phyloP scores from a whole-genome alignment of 1,140 invertebrate species.

The Riptortus pedestris region DNA sequence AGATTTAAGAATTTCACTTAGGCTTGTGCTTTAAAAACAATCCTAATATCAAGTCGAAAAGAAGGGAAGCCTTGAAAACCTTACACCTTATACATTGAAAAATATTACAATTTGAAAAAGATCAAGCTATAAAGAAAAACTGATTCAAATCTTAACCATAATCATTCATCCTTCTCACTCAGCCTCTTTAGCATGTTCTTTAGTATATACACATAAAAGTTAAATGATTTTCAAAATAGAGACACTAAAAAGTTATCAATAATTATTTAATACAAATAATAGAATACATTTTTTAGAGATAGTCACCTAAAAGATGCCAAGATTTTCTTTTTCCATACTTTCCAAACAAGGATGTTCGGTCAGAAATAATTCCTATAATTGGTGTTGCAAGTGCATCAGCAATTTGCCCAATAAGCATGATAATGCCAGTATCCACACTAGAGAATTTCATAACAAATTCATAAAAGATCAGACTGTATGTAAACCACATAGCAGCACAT shows the following conservation, averaged over 20 bases:
- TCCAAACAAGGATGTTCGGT: slow-evolving; percentile 54
- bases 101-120: no score
- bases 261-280: not conserved
- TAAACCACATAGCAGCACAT: slow-evolving; percentile 95
- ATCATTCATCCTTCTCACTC: no score
- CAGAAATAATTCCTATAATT: slow-evolving; percentile 78
- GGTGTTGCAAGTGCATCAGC: slow-evolving; percentile 83
- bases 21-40: no score
- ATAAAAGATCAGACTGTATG: slow-evolving; percentile 87
- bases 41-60: no score
- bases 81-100: no score
- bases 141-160: no score
- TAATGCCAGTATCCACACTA: slow-evolving; percentile 59
- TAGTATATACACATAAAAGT: no score
- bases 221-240: slow-evolving; percentile 9
- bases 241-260: not conserved
- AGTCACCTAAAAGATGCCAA: slow-evolving; percentile 83
- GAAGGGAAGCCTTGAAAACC: no score
- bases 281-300: no score
- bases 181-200: no score
- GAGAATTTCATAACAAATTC: slow-evolving; percentile 72
- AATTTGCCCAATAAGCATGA: slow-evolving; percentile 77
- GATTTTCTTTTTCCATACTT: slow-evolving; percentile 77
- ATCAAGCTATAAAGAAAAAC: no score
- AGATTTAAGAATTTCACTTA: no score